phyloP scores from a whole-genome alignment of 2,797 vertebrate species.

The Agapornis canus region DNA sequence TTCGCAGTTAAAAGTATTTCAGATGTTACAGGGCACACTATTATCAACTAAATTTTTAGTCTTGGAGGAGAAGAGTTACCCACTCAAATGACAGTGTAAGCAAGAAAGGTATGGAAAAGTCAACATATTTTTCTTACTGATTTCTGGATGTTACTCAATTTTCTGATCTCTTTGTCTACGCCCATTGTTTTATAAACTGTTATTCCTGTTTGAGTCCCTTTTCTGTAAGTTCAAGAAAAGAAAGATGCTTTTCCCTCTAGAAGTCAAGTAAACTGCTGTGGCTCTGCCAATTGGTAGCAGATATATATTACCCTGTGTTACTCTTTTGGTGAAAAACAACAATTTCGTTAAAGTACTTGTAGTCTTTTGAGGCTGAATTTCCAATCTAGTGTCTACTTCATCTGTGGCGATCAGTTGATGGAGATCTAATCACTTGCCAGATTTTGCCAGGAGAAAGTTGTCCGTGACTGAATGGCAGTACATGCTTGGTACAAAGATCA shows the following conservation, averaged over 20 bases:
- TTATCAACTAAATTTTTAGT: background rate
- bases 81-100: rapidly evolving
- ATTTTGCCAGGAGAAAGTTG: background rate
- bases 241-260: background rate
- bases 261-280: background rate
- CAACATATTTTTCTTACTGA: background rate
- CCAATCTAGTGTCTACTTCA: background rate
- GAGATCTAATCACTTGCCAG: background rate
- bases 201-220: background rate
- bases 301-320: background rate
- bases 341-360: background rate
- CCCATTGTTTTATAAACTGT: background rate
- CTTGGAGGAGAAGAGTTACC: background rate
- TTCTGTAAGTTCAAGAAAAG: background rate
- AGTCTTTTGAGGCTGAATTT: background rate
- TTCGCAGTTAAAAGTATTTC: background rate
- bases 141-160: background rate
- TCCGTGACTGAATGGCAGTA: background rate
- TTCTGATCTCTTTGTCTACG: background rate
- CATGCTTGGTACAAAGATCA: background rate
- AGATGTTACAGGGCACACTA: background rate
- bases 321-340: background rate
- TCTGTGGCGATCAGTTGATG: background rate
- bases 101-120: background rate
- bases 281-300: background rate